Evolutionary conservation across 2,888 invertebrate genomes (phyloP).

Genomic region (Clistopyga incitator): DNA sequence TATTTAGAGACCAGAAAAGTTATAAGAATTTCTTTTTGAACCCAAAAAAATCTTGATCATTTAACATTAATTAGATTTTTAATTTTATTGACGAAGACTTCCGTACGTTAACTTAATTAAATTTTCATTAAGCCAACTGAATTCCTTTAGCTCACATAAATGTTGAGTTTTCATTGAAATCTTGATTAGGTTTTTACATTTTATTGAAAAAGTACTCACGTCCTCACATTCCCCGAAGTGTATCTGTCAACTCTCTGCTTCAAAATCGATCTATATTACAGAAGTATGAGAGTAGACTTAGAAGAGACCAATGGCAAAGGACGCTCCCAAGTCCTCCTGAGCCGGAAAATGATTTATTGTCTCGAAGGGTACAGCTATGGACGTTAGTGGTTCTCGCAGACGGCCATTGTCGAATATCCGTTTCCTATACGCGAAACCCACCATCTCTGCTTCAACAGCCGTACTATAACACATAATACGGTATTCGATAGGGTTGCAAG

Average conservation of each 20-base stretch:
- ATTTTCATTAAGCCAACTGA: not conserved
- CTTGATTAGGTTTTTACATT: not conserved
- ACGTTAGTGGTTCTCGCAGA: constrained; percentile 31
- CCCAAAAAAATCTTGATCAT: too few relatives aligned
- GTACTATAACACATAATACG: constrained; percentile 22
- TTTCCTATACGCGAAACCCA: constrained; percentile 39
- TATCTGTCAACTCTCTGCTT: not conserved
- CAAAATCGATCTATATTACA: not conserved
- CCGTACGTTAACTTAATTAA: not conserved
- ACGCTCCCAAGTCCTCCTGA: constrained; percentile 26
- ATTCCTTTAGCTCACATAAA: not conserved
- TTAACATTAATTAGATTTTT: not conserved
- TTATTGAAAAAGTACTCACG: not conserved
- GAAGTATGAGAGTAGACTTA: constrained; percentile 15
- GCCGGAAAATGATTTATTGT: constrained; percentile 64
- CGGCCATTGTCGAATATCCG: constrained; percentile 58
- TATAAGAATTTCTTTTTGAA: too few relatives aligned
- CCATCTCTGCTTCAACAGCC: constrained; percentile 19
- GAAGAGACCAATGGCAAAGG: constrained; percentile 20
- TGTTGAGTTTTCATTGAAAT: too few relatives aligned
- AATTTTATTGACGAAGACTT: too few relatives aligned
- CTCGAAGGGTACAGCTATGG: constrained; percentile 45
- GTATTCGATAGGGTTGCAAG: constrained; percentile 26
- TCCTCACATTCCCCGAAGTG: not conserved
- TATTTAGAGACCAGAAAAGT: too few relatives aligned